These are phyloP conservation scores for Australoheros scitulus DNA, from an alignment of 2,113 vertebrate genomes.

Conservation along the genomic window DNA sequence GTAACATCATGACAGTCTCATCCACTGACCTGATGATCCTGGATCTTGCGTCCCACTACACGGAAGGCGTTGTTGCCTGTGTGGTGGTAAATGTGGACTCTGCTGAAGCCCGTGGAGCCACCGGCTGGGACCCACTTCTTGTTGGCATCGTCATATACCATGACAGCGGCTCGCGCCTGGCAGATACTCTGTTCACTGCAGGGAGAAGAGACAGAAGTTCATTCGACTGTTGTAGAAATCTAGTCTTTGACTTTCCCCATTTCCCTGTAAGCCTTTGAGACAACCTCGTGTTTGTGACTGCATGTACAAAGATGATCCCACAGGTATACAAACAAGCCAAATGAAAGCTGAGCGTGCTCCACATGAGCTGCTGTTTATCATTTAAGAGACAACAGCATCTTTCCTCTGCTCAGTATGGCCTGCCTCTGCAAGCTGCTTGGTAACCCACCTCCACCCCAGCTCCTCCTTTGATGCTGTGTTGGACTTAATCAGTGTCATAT, in stretches of 20 bases:
- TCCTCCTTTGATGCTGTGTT: background rate
- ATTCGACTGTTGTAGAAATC: background rate
- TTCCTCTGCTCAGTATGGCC: background rate
- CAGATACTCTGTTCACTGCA: slow-evolving; percentile 98
- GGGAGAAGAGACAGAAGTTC: slow-evolving; percentile 15
- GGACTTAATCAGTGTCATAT: background rate
- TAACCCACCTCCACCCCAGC: background rate
- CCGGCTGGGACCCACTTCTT: slow-evolving; percentile 99
- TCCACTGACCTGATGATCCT: slow-evolving; percentile 94
- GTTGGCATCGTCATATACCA: slow-evolving; percentile 99
- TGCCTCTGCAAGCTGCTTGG: background rate
- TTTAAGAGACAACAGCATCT: background rate
- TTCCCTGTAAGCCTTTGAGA: background rate
- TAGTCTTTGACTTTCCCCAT: background rate
- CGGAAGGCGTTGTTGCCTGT: slow-evolving; percentile 98
- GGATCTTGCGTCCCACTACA: slow-evolving; percentile 98
- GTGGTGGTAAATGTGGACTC: slow-evolving; percentile 99
- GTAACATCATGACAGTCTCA: background rate
- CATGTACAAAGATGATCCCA: background rate
- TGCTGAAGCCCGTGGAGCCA: slow-evolving; percentile 96
- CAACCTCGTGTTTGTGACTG: background rate
- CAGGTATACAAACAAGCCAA: background rate
- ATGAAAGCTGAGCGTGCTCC: background rate
- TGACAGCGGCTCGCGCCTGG: slow-evolving; percentile 97
- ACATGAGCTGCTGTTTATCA: background rate